These are phyloP conservation scores for Tolmerus cingulatus DNA, from an alignment of 2,888 invertebrate genomes.

Conservation along the genomic window DNA sequence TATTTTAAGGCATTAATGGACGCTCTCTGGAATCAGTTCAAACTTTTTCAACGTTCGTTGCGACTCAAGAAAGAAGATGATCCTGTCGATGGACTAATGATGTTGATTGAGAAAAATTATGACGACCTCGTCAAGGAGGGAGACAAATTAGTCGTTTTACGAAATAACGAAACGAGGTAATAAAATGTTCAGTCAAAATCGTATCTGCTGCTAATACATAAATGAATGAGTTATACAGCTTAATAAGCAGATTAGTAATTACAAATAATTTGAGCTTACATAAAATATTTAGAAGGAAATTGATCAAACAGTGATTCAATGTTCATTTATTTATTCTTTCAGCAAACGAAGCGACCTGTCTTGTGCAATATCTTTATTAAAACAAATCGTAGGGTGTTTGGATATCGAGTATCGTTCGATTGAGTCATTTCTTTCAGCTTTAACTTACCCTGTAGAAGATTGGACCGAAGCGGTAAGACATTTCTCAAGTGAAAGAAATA, in stretches of 20 bases:
- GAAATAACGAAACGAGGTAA: constrained; percentile 58
- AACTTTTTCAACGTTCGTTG: constrained; percentile 58
- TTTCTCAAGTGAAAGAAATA: neutral
- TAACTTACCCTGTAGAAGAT: constrained; percentile 59
- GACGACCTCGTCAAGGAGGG: constrained; percentile 61
- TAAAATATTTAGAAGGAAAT: neutral
- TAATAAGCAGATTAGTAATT: too few species aligned
- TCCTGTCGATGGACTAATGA: constrained; percentile 58
- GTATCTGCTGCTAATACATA: too few species aligned
- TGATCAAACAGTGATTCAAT: neutral
- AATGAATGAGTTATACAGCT: too few species aligned
- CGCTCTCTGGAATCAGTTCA: constrained; percentile 61
- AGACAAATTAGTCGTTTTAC: constrained; percentile 59
- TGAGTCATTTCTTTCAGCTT: constrained; percentile 56
- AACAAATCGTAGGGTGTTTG: constrained; percentile 57
- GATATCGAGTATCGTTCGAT: constrained; percentile 58
- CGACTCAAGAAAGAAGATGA: constrained; percentile 60
- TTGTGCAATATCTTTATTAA: constrained; percentile 57
- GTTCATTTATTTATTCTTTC: neutral
- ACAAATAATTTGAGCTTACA: neutral
- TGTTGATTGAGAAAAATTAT: constrained; percentile 62
- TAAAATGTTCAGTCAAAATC: neutral
- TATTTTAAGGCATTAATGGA: constrained; percentile 53
- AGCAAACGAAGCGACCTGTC: constrained; percentile 59
- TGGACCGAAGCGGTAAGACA: constrained; percentile 59